Evolutionary conservation across 2,888 invertebrate species (phyloP).

Genomic region (Microplitis manilae): DNA sequence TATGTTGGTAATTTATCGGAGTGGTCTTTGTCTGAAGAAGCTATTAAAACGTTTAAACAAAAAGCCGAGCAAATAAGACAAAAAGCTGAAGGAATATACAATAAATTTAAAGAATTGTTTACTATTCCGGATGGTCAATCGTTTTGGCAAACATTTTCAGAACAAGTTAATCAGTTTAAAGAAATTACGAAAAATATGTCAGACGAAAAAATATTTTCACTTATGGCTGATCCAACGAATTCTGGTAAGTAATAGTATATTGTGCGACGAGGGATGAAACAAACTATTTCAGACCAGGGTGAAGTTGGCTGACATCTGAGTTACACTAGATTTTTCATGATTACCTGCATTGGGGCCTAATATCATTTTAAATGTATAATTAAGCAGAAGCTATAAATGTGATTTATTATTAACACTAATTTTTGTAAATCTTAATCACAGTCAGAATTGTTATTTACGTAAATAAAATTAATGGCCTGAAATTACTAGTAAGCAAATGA

Average conservation of each 20-base stretch:
- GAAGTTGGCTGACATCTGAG: too few species aligned
- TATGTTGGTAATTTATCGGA: conserved; percentile 86
- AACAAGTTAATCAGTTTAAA: conserved; percentile 80
- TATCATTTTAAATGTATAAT: too few species aligned
- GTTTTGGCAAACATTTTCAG: conserved; percentile 83
- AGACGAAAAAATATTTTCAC: conserved; percentile 75
- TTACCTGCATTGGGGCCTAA: too few species aligned
- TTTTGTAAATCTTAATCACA: too few species aligned
- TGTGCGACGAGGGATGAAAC: background rate
- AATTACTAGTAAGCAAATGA: too few species aligned
- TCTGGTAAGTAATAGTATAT: conserved; percentile 52
- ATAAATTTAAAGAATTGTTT: conserved; percentile 78
- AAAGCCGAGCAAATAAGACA: conserved; percentile 81
- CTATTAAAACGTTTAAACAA: conserved; percentile 77
- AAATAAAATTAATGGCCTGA: too few species aligned
- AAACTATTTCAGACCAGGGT: too few species aligned
- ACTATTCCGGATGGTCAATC: conserved; percentile 76
- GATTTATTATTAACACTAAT: too few species aligned
- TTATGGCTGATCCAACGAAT: conserved; percentile 78
- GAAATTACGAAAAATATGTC: conserved; percentile 77
- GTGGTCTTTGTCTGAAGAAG: conserved; percentile 80
- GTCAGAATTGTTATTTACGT: too few species aligned
- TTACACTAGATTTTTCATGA: too few species aligned
- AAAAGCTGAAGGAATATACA: conserved; percentile 78
- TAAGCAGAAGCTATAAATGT: too few species aligned